Base-by-base conservation (phyloP, 2,113 vertebrate genomes). In the Lycocorax pyrrhopterus region DNA sequence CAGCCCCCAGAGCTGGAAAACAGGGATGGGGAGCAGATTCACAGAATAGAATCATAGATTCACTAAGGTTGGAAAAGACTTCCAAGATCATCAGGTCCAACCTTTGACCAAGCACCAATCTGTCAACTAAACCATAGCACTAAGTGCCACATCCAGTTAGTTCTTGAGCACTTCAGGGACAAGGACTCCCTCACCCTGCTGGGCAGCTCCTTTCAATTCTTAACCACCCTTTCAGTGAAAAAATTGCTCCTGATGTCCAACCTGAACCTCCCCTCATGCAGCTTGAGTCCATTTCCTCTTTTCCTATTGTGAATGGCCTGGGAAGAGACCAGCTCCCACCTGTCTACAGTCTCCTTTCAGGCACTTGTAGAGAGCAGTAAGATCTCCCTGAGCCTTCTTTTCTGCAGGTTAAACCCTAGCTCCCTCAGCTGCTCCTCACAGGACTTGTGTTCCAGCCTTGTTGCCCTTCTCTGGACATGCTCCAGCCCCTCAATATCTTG, bases 221-320 rank as follows among this genome's bases (percentile, higher is more conserved):
- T 60, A 53, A 26, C 11, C 30, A 60, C 11, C 5, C 11, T 35
- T 75, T 46, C 25, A 32, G 29, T 39, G 46, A 33, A 53, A 41
- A 68, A 59, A 39, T n/a, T 60, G 19, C 16, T 60, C 16, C 29
- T 56, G 9, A 25, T 80, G 26, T 64, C 32, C 18, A 43, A 18
- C 10, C 17, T 53, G 46, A 68, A 12, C 20, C 7, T 67, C 19
- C 7, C 11, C 9, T 52, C 13, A 4, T 33, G 8, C 33, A 53
- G 33, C 11, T n/a, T 82, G 46, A 75, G n/a, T 66, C 39, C 5
- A 6, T 39, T 82, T 75, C 37, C 23, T 74, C n/a, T 20, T 83
- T n/a, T 44, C 37, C 43, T 59, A 0, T 59, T 67, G 21, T 0
- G 1, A 52, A 16, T 52, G n/a, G 19, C 6, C 52, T 67, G 11